Evolutionary conservation across 2,888 invertebrate genomes (phyloP), one percentile per base, ranked within the genome.

Genomic region (Melinopterus prodromus): DNA sequence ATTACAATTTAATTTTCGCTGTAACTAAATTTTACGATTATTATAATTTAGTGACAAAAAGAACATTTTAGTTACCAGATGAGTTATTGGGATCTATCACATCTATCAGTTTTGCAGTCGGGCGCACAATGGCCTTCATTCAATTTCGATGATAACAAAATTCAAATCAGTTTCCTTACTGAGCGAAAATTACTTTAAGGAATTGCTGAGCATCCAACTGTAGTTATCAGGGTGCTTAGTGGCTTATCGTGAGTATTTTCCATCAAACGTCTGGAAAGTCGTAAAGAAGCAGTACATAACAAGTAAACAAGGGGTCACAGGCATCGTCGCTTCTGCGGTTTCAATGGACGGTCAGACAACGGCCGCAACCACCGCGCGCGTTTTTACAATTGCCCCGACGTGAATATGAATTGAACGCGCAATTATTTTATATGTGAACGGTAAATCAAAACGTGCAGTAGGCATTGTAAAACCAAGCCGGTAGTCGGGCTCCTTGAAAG

Each of bases 391-490:
- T 74, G 26, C 74, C 74, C 36, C 74, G 35, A 26, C 74, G 16
- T 35, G 74, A 84, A 84, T 84, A 84, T 83, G 84, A 84, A 84
- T 84, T 83, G 82, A 83, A 84, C 81, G 81, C 82, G 84, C 83
- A 82, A 84, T 84, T 84, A 84, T 80, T 82, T 83, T 84, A 81
- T 84, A 84, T 83, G 84, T 80, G 79, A 77, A 80, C 78, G 79
- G 82, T 84, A 84, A 84, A 83, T 83, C 83, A 83, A 79, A 80
- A 53, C 72, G 78, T 80, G 53, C 53, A 53, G 53, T 53, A 74
- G 74, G 74, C 74, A 74, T 74, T 74, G 74, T 74, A 53, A 53
- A 53, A 53, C 53, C 9, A 53, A 53, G 53, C 53, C 53, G 53
- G 53, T 53, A 53, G 53, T 53, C 12, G 53, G 12, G 53, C 7